Percentiles rank a stretch among this genome's conserved stretches.
These are phyloP conservation scores for Erynnis tages DNA, from an alignment of 2,888 invertebrate species.

Conservation along the genomic window DNA sequence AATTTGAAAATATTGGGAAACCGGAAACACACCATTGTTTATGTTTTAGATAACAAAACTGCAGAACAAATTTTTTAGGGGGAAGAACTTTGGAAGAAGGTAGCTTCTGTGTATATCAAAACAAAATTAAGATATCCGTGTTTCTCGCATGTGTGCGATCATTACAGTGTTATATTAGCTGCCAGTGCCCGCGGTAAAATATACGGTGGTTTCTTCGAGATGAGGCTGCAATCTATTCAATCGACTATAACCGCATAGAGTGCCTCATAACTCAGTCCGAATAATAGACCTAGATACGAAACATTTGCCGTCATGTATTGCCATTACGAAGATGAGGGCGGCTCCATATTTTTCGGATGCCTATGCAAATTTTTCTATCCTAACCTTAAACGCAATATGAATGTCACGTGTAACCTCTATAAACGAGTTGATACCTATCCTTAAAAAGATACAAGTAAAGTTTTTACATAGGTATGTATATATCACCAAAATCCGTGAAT, in stretches of 20 bases:
- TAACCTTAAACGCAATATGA: too few relatives aligned
- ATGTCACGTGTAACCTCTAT: too few relatives aligned
- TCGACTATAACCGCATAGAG: slow-evolving; percentile 36
- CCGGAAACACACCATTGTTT: too few relatives aligned
- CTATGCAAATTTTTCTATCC: not conserved
- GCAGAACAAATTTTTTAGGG: too few relatives aligned
- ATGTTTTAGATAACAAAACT: too few relatives aligned
- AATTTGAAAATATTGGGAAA: too few relatives aligned
- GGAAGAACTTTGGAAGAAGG: too few relatives aligned
- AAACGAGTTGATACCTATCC: too few relatives aligned
- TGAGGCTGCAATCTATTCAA: slow-evolving; percentile 41
- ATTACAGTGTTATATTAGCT: slow-evolving; percentile 20
- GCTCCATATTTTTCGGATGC: not conserved
- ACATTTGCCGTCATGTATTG: not conserved
- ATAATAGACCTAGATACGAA: slow-evolving; percentile 31
- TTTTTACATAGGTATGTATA: too few relatives aligned
- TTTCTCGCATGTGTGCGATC: not conserved
- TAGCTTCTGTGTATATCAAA: not conserved
- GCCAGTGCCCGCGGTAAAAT: slow-evolving; percentile 29
- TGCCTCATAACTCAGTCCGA: slow-evolving; percentile 29
- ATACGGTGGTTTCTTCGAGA: slow-evolving; percentile 31
- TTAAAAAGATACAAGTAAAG: too few relatives aligned
- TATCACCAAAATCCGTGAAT: too few relatives aligned
- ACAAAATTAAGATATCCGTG: not conserved
- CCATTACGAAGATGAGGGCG: not conserved